Evolutionary conservation across 2,113 vertebrate genomes (phyloP).

Genomic region (Sander lucioperca): DNA sequence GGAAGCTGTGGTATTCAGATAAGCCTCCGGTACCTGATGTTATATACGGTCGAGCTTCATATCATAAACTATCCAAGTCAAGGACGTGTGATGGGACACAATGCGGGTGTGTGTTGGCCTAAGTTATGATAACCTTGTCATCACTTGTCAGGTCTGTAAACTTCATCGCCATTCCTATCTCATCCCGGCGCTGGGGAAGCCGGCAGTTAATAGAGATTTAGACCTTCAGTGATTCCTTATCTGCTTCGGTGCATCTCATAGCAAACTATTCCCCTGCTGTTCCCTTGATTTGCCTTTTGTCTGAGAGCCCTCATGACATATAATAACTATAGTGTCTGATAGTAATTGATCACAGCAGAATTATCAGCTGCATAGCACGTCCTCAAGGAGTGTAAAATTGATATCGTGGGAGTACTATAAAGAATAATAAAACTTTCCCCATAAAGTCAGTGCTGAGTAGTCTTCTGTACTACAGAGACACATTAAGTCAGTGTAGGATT

Average conservation of each 20-base stretch:
- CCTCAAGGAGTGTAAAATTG: constrained; percentile 32
- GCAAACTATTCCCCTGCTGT: constrained; percentile 38
- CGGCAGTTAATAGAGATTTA: constrained; percentile 56
- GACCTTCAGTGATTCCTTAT: constrained; percentile 39
- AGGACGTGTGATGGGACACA: constrained; percentile 44
- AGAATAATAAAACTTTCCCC: constrained; percentile 38
- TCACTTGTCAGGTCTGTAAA: constrained; percentile 61
- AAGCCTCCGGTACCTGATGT: constrained; percentile 34
- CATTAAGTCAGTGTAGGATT: constrained; percentile 32
- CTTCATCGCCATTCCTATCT: constrained; percentile 48
- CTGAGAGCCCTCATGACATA: constrained; percentile 27
- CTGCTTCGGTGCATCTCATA: constrained; percentile 35
- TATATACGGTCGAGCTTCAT: constrained; percentile 12
- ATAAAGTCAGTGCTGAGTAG: constrained; percentile 28
- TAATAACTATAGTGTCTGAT: constrained; percentile 45
- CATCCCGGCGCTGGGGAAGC: not conserved
- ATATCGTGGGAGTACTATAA: constrained; percentile 27
- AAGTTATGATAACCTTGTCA: constrained; percentile 65
- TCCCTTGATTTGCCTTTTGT: constrained; percentile 44
- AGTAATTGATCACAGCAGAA: constrained; percentile 32
- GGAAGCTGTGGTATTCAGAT: constrained; percentile 59
- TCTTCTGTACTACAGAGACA: constrained; percentile 25
- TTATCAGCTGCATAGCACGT: constrained; percentile 28
- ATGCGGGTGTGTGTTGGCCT: constrained; percentile 16
- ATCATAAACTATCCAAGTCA: constrained; percentile 41